These are phyloP conservation scores for Azemiops feae DNA, from an alignment of 2,113 vertebrate species.

Conservation along the genomic window DNA sequence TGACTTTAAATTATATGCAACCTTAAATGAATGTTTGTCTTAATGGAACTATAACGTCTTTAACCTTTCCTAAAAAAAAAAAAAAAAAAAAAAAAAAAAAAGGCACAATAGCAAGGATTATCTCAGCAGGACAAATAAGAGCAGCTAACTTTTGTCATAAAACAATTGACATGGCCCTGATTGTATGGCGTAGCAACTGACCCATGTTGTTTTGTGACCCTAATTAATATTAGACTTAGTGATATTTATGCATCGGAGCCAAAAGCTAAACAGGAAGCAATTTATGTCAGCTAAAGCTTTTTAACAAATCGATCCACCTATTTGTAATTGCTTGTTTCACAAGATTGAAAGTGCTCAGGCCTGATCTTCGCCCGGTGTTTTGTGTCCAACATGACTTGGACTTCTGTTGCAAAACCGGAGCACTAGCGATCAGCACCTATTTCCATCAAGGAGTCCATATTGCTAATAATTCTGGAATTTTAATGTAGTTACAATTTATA, in stretches of 20 bases:
- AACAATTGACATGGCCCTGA: slow-evolving; percentile 70
- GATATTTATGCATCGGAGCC: slow-evolving; percentile 95
- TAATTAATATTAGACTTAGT: slow-evolving; percentile 88
- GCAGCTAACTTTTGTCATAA: slow-evolving; percentile 44
- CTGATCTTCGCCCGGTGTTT: slow-evolving; percentile 92
- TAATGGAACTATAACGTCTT: slow-evolving; percentile 49
- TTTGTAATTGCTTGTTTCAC: slow-evolving; percentile 99
- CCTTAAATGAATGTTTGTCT: not conserved
- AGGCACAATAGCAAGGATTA: not conserved
- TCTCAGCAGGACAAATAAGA: not conserved
- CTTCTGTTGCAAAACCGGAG: slow-evolving; percentile 75
- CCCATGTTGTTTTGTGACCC: slow-evolving; percentile 83
- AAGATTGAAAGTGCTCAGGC: slow-evolving; percentile 98
- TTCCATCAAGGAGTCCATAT: slow-evolving; percentile 94
- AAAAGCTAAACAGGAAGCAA: slow-evolving; percentile 97
- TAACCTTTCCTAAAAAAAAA: slow-evolving; percentile 49
- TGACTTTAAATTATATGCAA: not conserved
- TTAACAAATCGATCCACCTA: slow-evolving; percentile 99
- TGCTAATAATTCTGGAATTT: slow-evolving; percentile 97
- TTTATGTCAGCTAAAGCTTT: slow-evolving; percentile 99
- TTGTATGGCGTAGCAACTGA: slow-evolving; percentile 78
- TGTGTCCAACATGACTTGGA: slow-evolving; percentile 89
- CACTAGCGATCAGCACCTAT: slow-evolving; percentile 86
- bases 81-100: slow-evolving; percentile 14
- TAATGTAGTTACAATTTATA: slow-evolving; percentile 98